Evolutionary conservation across 2,888 invertebrate genomes (phyloP), one percentile per base, ranked within the genome.

Genomic region (Zelleria hepariella): DNA sequence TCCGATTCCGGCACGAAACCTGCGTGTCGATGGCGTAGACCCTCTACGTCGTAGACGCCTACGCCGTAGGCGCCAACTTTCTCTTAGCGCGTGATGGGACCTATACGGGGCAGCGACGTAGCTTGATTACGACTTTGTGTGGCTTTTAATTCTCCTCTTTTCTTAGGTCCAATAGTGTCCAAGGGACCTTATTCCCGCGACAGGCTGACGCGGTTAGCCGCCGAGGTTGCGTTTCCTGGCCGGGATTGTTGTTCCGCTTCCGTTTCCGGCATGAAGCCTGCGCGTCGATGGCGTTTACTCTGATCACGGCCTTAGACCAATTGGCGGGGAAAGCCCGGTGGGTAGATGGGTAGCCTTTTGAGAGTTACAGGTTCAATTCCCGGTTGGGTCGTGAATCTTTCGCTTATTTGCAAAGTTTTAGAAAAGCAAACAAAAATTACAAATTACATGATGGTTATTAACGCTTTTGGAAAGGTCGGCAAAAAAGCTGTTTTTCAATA

Each of bases 221-320:
- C 23, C 51, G 58, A 1, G 27, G 57, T 61, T 64, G 66, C 62
- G 65, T 73, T 73, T 83, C 82, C 84, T 76, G 66, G 68, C 64
- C 74, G 76, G 74, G 75, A 83, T 83, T 80, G 78, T 79, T 73
- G 77, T 79, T 78, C 80, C 53, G 32, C 18, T 53, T 53, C n/a
- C 15, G 23, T 21, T 24, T 24, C 23, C 53, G 24, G 10, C 15
- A 15, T 1, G 25, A 5, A 6, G 15, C 53, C 5, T 15, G 2
- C 5, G 26, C 21, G 55, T 21, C 32, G 20, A 55, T 21, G 32
- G 32, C 7, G 18, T 55, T 55, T 55, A 32, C 26, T n/a, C 6
- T 20, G 26, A 26, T 26, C n/a, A n/a, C n/a, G n/a, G n/a, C n/a
- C n/a, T n/a, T n/a, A n/a, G n/a, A n/a, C n/a, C n/a, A n/a, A n/a